Conservation (phyloP, 2,797 vertebrate species). For the Rhynchonycteris naso region DNA sequence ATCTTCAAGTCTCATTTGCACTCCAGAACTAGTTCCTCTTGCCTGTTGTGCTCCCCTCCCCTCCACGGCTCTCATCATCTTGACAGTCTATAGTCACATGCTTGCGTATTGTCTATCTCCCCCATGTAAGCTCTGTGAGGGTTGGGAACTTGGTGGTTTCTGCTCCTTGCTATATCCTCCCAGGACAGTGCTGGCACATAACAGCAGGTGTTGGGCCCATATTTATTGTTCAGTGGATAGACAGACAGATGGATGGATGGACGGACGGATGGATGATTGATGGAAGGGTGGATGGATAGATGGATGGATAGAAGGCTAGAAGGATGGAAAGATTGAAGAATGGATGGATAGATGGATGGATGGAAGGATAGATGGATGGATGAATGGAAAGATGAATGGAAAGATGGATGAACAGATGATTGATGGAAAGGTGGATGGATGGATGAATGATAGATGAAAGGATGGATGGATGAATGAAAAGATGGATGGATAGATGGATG, state of each 20-base stretch:
- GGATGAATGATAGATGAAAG: no score
- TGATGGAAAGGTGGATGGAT: no score
- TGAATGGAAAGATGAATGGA: no score
- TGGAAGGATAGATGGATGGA: no score
- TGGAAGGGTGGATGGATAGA: accelerated
- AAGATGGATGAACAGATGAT: no score
- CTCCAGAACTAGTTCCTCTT: neutral
- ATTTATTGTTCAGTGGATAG: accelerated
- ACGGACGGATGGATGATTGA: no score
- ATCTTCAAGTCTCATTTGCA: neutral
- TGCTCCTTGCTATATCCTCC: no score
- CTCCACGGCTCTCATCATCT: neutral
- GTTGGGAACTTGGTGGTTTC: accelerated
- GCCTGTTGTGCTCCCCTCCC: neutral
- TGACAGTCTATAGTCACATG: accelerated
- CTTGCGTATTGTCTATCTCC: neutral
- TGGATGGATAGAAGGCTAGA: no score
- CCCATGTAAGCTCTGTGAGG: accelerated
- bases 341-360: no score
- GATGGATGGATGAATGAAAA: no score
- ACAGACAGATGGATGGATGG: accelerated
- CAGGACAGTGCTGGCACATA: accelerated
- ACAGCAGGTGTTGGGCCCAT: neutral
- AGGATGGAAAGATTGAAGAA: no score
- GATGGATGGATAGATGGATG: no score